phyloP scores from a whole-genome alignment of 2,797 vertebrate species.

The Acanthis flammea region DNA sequence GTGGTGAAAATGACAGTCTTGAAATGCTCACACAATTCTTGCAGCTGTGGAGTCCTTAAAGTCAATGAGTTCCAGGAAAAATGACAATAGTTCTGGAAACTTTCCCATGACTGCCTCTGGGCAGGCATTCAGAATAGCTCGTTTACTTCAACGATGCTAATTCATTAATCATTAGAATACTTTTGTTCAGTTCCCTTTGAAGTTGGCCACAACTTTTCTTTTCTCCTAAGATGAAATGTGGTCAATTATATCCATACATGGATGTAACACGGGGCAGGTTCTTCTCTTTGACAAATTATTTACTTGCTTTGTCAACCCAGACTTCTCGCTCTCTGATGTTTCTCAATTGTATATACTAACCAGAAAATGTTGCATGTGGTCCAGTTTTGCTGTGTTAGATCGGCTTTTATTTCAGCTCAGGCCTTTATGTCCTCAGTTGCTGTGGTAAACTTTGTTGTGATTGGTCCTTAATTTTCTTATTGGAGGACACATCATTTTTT shows the following conservation, averaged over 20 bases:
- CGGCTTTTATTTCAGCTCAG: neutral
- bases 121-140: slow-evolving; percentile 63
- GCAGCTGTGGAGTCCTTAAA: slow-evolving; percentile 73
- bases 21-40: slow-evolving; percentile 72
- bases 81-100: slow-evolving; percentile 72
- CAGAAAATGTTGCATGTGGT: slow-evolving; percentile 30
- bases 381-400: neutral
- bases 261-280: slow-evolving; percentile 60
- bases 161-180: slow-evolving; percentile 71
- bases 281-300: slow-evolving; percentile 35
- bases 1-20: slow-evolving; percentile 71
- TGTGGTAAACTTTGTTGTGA: neutral
- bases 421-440: neutral
- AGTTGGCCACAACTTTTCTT: slow-evolving; percentile 64
- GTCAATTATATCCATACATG: slow-evolving; percentile 55
- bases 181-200: slow-evolving; percentile 62
- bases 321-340: slow-evolving; percentile 27
- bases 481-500: neutral
- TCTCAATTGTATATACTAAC: neutral
- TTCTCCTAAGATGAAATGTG: slow-evolving; percentile 61
- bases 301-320: slow-evolving; percentile 38
- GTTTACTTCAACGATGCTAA: slow-evolving; percentile 61
- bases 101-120: slow-evolving; percentile 62
- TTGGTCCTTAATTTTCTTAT: slow-evolving; percentile 12
- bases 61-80: slow-evolving; percentile 66